Percentiles rank a stretch among this genome's conserved stretches.
Conservation (phyloP, 2,888 invertebrate genomes). For the Hemistola chrysoprasaria region DNA sequence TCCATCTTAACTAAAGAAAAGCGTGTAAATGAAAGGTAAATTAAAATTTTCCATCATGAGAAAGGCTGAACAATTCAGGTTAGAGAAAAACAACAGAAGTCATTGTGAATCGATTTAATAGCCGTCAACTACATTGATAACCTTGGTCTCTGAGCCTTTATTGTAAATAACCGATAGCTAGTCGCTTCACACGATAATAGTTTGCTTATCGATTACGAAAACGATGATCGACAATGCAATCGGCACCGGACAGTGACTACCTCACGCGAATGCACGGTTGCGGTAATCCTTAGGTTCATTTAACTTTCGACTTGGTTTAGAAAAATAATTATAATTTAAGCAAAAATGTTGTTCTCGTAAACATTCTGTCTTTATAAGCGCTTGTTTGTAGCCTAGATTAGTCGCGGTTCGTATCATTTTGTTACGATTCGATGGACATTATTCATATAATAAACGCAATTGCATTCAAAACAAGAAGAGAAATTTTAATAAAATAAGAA, state of each 20-base stretch:
- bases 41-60: background rate
- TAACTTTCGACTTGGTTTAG: conserved; percentile 3
- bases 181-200: conserved; percentile 25
- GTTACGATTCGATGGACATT: too few species aligned
- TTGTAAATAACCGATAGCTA: conserved; percentile 34
- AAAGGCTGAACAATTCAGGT: background rate
- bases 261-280: conserved; percentile 24
- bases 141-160: conserved; percentile 42
- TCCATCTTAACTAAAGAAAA: too few species aligned
- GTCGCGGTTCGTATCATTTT: too few species aligned
- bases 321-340: background rate
- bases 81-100: conserved; percentile 21
- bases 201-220: conserved; percentile 54
- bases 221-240: conserved; percentile 44
- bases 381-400: too few species aligned
- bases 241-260: conserved; percentile 32
- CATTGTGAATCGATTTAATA: conserved; percentile 30
- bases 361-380: too few species aligned
- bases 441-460: too few species aligned
- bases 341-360: too few species aligned
- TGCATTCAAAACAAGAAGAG: too few species aligned
- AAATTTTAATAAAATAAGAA: too few species aligned
- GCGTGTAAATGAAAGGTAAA: background rate
- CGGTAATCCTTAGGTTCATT: conserved; percentile 17
- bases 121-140: conserved; percentile 30